Conservation (phyloP, 1,140 invertebrate genomes). For the Eriosoma lanigerum region DNA sequence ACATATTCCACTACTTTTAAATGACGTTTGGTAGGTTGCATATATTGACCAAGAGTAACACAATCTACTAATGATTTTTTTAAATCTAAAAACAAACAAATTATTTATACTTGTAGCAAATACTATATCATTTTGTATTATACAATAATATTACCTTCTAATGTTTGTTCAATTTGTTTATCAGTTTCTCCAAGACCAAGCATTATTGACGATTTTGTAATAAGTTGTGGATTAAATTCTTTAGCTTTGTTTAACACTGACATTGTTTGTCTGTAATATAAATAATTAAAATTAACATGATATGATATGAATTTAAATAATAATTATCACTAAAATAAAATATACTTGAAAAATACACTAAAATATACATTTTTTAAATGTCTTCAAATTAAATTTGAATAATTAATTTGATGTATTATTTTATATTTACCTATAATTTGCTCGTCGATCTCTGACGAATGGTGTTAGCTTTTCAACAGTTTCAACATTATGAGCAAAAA, state of each 20-base stretch:
- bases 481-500: constrained; percentile 97
- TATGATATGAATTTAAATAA: too few species aligned
- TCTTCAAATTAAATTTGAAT: too few species aligned
- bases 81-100: constrained; percentile 65
- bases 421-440: constrained; percentile 66
- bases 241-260: constrained; percentile 81
- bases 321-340: too few species aligned
- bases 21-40: constrained; percentile 98
- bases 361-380: too few species aligned
- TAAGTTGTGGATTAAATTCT: constrained; percentile 72
- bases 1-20: constrained; percentile 95
- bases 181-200: constrained; percentile 95
- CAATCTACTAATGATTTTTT: constrained; percentile 83
- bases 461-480: constrained; percentile 87
- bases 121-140: background rate
- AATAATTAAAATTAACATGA: constrained; percentile 36
- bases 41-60: constrained; percentile 97
- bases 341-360: too few species aligned
- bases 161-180: constrained; percentile 81
- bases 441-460: constrained; percentile 87
- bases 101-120: background rate
- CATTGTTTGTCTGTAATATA: constrained; percentile 74
- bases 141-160: constrained; percentile 66
- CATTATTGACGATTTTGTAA: constrained; percentile 99
- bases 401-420: too few species aligned